Evolutionary conservation across 1,140 invertebrate species (phyloP).

Genomic region (Plodia interpunctella): DNA sequence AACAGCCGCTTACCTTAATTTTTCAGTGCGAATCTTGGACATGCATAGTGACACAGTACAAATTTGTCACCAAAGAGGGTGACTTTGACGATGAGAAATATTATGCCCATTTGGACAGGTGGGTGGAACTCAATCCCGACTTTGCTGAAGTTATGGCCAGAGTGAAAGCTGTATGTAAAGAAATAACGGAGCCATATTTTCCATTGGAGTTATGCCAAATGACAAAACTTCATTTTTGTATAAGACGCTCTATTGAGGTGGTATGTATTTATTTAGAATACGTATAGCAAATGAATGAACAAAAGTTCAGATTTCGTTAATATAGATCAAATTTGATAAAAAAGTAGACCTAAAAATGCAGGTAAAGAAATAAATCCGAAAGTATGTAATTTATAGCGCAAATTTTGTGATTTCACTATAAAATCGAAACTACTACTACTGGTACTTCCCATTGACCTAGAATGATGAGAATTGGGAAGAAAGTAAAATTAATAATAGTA

Average conservation of each 20-base stretch:
- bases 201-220: conserved; percentile 39
- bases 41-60: conserved; percentile 44
- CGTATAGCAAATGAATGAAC: no score
- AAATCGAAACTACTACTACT: no score
- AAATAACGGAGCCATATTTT: conserved; percentile 20
- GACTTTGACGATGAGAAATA: conserved; percentile 36
- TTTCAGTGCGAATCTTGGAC: conserved; percentile 44
- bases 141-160: conserved; percentile 34
- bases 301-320: no score
- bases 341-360: no score
- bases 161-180: conserved; percentile 40
- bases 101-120: conserved; percentile 39
- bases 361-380: no score
- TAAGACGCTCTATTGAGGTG: conserved; percentile 37
- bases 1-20: not conserved
- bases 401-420: no score
- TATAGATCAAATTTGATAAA: no score
- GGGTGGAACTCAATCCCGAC: conserved; percentile 37
- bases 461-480: no score
- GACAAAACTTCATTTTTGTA: conserved; percentile 31
- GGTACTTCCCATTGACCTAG: no score
- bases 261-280: conserved; percentile 33
- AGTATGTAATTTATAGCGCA: no score
- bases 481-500: no score
- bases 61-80: conserved; percentile 25